Evolutionary conservation across 2,113 vertebrate genomes (phyloP).

Genomic region (Argyrosomus japonicus): DNA sequence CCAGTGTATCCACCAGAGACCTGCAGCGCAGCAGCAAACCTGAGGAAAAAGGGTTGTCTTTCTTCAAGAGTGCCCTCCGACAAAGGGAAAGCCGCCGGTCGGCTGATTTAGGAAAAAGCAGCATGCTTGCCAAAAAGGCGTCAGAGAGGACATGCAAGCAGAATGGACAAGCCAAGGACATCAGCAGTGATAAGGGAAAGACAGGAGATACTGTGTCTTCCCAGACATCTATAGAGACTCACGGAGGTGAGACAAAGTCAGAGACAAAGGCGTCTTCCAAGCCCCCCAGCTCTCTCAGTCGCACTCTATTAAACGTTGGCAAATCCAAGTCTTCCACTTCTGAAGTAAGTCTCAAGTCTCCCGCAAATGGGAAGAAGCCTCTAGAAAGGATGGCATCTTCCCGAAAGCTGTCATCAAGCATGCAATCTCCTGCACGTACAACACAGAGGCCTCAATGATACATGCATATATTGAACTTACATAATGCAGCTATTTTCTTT

Average conservation of each 20-base stretch:
- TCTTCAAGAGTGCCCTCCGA: constrained; percentile 94
- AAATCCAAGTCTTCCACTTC: constrained; percentile 93
- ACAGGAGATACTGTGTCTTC: constrained; percentile 66
- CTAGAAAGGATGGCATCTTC: constrained; percentile 86
- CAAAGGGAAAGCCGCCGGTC: constrained; percentile 96
- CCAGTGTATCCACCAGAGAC: constrained; percentile 81
- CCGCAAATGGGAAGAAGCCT: constrained; percentile 87
- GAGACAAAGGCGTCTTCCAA: constrained; percentile 85
- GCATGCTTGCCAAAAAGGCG: constrained; percentile 89
- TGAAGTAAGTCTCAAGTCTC: constrained; percentile 84
- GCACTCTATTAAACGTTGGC: constrained; percentile 88
- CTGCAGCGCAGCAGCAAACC: constrained; percentile 92
- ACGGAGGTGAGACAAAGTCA: constrained; percentile 66
- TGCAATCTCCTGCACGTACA: constrained; percentile 91
- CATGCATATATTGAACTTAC: constrained; percentile 78
- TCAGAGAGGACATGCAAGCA: constrained; percentile 84
- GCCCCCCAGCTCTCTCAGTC: constrained; percentile 86
- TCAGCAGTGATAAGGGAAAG: constrained; percentile 65
- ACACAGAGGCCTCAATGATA: constrained; percentile 92
- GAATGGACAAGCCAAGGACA: constrained; percentile 81
- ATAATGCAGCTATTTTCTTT: constrained; percentile 90
- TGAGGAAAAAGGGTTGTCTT: constrained; percentile 95
- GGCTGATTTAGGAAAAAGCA: constrained; percentile 93
- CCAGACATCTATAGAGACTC: constrained; percentile 69
- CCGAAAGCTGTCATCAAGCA: constrained; percentile 91